Conservation (phyloP, 2,113 vertebrate genomes). For the Neotoma lepida region DNA sequence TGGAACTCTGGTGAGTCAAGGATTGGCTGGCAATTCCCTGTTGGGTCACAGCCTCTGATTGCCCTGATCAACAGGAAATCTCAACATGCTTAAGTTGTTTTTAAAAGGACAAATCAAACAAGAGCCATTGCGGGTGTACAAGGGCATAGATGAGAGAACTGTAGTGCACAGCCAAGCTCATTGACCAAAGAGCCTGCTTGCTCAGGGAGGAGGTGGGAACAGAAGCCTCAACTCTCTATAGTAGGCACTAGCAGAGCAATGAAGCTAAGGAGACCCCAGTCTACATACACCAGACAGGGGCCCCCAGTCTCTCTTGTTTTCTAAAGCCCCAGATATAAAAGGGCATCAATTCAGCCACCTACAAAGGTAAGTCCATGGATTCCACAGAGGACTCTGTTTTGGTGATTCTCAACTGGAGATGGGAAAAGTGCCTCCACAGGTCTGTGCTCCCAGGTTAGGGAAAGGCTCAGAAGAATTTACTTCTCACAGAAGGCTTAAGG, state of each 20-base stretch:
- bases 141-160: constrained; percentile 64
- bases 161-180: constrained; percentile 34
- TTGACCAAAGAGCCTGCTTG: constrained; percentile 49
- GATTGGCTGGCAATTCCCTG: constrained; percentile 71
- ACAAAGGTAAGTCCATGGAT: not conserved
- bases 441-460: not conserved
- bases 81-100: constrained; percentile 75
- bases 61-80: constrained; percentile 77
- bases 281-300: not conserved
- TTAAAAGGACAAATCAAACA: constrained; percentile 74
- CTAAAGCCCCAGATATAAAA: not conserved
- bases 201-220: not conserved
- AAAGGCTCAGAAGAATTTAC: not conserved
- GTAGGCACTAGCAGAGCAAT: not conserved
- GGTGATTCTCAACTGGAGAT: not conserved
- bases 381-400: constrained; percentile 1
- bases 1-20: constrained; percentile 65
- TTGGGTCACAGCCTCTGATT: constrained; percentile 77
- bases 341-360: not conserved
- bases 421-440: not conserved
- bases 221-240: not conserved
- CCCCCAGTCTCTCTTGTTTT: not conserved
- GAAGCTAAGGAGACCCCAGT: not conserved
- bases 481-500: not conserved
- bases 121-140: constrained; percentile 51